Base-by-base conservation (phyloP, 2,888 invertebrate species). In the Craniophora ligustri region DNA sequence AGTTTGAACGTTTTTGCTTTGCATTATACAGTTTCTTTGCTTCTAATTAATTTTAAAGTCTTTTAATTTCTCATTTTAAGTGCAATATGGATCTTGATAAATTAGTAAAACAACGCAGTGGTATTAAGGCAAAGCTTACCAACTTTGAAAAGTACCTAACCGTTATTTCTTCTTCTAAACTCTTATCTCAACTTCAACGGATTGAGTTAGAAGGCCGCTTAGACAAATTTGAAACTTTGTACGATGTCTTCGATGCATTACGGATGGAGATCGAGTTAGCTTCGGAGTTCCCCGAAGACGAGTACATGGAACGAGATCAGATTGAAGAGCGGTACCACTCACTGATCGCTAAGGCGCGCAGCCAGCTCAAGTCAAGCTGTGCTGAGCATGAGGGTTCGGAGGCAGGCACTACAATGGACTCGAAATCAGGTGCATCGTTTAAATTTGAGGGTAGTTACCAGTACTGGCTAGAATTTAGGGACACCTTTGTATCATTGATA, bases 341-440 rank as follows among this genome's bases (percentile, higher is more conserved):
- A 38, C 23, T 38, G 23, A 14, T 23, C 7, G 38, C 38, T 8
- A 21, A 23, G 21, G 38, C 38, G 21, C 38, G 38, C 38, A 38
- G 38, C 11, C 38, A 23, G 38, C 38, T 38, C 21, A 7, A 13
- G 6, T 14, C 14, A 6, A 23, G 21, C 38, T 21, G 21, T 13
- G 21, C 21, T 13, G 14, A 38, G 21, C 38, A 23, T 23, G 14
- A 38, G 21, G 38, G 38, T 21, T 38, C 38, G 21, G 38, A 23
- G 23, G 11, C 38, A 14, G 23, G 38, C 21, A 23, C 38, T 23
- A 38, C 23, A 38, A 23, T 21, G 23, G 38, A 38, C 38, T 38
- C 23, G 3, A 35, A 35, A 35, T 6, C 38, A 38, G 38, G 38
- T 38, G 38, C 19, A 38, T 38, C 38, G 38, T 38, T 38, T 13